These are phyloP conservation scores for Corydoras sp. DNA, from an alignment of 2,113 vertebrate genomes.

Conservation along the genomic window DNA sequence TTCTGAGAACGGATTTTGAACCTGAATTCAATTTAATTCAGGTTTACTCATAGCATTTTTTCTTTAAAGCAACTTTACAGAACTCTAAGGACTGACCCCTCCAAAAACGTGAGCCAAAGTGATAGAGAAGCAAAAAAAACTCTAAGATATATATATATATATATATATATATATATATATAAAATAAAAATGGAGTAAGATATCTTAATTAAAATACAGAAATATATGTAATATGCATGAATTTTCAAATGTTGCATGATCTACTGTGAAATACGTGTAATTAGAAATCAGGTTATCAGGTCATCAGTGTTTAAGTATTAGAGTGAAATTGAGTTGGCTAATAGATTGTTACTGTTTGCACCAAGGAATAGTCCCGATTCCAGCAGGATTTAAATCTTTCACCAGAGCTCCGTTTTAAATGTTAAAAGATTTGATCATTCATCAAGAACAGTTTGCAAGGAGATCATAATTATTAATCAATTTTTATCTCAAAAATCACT, in stretches of 20 bases:
- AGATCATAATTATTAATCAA: too few relatives aligned
- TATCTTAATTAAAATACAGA: too few relatives aligned
- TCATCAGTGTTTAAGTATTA: slow-evolving; percentile 11
- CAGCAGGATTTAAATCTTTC: not conserved
- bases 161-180: too few relatives aligned
- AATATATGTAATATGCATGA: not conserved
- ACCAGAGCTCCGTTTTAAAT: not conserved
- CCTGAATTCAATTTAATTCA: not conserved
- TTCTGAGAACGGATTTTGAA: slow-evolving; percentile 10
- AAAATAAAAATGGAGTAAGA: not conserved
- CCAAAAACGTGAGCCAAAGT: too few relatives aligned
- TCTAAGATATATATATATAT: too few relatives aligned
- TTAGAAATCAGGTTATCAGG: slow-evolving; percentile 12
- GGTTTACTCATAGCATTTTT: too few relatives aligned
- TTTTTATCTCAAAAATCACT: too few relatives aligned
- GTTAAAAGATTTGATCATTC: not conserved
- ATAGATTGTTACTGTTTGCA: slow-evolving; percentile 3
- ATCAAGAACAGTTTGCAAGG: not conserved
- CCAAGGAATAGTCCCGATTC: not conserved
- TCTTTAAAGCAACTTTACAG: slow-evolving; percentile 14
- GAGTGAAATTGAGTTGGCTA: not conserved
- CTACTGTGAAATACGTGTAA: slow-evolving; percentile 29
- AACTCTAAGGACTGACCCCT: not conserved
- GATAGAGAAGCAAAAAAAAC: too few relatives aligned
- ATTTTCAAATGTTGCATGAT: slow-evolving; percentile 25